Evolutionary conservation across 2,888 invertebrate genomes (phyloP).

Genomic region (Notocelia uddmanniana): DNA sequence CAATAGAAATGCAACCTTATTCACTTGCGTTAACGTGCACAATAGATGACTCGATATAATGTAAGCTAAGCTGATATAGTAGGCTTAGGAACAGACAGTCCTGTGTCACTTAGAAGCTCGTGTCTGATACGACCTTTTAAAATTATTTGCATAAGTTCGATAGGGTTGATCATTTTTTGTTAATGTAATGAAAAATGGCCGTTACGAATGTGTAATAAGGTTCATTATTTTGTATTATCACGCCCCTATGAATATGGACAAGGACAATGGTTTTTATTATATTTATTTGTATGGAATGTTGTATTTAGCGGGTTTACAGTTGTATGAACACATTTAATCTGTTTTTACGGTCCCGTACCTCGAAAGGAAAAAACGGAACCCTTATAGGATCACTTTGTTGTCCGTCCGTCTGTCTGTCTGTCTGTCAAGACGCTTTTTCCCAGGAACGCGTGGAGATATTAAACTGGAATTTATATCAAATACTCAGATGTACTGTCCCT

Average conservation of each 20-base stretch:
- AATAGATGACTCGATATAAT: not conserved
- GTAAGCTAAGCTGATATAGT: not conserved
- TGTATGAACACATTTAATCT: slow-evolving; percentile 7
- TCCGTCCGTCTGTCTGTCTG: too few species aligned
- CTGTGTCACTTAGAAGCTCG: not conserved
- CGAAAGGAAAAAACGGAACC: too few species aligned
- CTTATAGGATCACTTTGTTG: too few species aligned
- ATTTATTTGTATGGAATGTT: slow-evolving; percentile 11
- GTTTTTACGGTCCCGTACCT: too few species aligned
- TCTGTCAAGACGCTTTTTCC: too few species aligned
- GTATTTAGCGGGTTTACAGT: slow-evolving; percentile 18
- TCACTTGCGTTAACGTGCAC: not conserved
- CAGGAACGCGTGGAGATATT: too few species aligned
- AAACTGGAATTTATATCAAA: too few species aligned
- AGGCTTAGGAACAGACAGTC: not conserved
- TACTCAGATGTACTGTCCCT: too few species aligned
- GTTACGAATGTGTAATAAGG: not conserved
- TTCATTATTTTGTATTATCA: not conserved
- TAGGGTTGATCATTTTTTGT: slow-evolving; percentile 17
- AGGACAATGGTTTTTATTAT: slow-evolving; percentile 23
- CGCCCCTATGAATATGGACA: slow-evolving; percentile 35
- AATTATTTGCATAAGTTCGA: not conserved
- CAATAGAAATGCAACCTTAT: slow-evolving; percentile 4
- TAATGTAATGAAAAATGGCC: not conserved
- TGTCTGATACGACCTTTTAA: slow-evolving; percentile 3